Conservation (phyloP, 2,797 vertebrate species). For the Sandelia bainsii region DNA sequence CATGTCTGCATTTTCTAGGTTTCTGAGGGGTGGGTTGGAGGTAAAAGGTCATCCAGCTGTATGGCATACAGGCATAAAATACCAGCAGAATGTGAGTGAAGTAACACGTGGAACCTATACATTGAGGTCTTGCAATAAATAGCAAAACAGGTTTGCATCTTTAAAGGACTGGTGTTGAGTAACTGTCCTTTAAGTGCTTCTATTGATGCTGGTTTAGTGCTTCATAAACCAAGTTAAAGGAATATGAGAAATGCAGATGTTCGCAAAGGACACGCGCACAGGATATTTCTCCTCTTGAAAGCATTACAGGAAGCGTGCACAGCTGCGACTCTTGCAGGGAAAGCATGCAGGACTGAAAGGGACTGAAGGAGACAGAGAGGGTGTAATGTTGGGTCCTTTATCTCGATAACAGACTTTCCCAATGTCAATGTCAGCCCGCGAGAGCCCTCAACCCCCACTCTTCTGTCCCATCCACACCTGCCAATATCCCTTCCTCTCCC, state of each 20-base stretch:
- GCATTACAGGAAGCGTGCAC: conserved; percentile 46
- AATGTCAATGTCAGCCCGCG: conserved; percentile 70
- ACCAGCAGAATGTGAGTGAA: conserved; percentile 48
- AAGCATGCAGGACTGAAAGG: conserved; percentile 30
- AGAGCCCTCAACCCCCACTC: conserved; percentile 39
- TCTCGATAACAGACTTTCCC: conserved; percentile 74
- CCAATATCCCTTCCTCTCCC: conserved; percentile 51
- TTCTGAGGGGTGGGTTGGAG: conserved; percentile 26
- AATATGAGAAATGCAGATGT: not conserved
- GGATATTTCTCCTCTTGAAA: conserved; percentile 41
- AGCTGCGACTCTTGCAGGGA: conserved; percentile 59
- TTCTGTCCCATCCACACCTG: conserved; percentile 66
- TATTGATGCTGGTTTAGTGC: not conserved
- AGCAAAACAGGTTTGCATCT: conserved; percentile 8
- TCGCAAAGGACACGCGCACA: conserved; percentile 24
- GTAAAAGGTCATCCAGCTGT: conserved; percentile 65
- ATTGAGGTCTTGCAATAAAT: conserved; percentile 23
- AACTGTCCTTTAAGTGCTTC: not conserved
- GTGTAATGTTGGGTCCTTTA: conserved; percentile 49
- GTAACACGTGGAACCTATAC: conserved; percentile 43
- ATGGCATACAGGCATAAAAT: conserved; percentile 35
- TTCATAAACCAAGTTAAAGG: conserved; percentile 1
- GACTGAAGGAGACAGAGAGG: conserved; percentile 17
- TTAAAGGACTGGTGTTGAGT: conserved; percentile 26
- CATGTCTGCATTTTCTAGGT: conserved; percentile 28